These are phyloP conservation scores for Lithobates sylvaticus DNA, from an alignment of 2,797 vertebrate species.

Conservation along the genomic window DNA sequence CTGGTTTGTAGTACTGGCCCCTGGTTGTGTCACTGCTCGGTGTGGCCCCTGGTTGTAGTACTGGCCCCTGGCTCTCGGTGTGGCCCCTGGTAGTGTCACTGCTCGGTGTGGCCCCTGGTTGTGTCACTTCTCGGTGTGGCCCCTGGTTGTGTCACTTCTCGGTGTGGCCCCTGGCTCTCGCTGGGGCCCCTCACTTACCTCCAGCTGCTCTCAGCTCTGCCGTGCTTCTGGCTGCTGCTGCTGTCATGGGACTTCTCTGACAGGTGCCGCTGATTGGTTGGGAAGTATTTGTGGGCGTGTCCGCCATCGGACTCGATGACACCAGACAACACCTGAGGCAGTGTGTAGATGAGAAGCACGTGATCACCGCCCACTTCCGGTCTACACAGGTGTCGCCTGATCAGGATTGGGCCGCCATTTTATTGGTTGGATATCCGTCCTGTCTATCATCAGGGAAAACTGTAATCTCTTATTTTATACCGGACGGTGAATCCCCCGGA, in stretches of 20 bases:
- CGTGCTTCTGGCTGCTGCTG: not conserved
- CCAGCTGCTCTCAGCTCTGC: not conserved
- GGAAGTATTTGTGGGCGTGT: not conserved
- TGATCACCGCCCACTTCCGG: not conserved
- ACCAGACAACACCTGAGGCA: constrained; percentile 6
- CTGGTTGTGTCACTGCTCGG: too few relatives aligned
- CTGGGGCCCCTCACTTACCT: not conserved
- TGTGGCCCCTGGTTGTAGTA: too few relatives aligned
- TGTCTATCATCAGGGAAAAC: too few relatives aligned
- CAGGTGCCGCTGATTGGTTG: not conserved
- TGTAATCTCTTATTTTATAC: too few relatives aligned
- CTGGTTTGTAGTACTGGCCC: too few relatives aligned
- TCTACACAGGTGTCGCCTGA: not conserved
- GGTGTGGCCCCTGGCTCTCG: too few relatives aligned
- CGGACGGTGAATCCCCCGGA: too few relatives aligned
- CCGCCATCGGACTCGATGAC: not conserved
- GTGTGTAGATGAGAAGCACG: not conserved
- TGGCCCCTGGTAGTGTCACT: too few relatives aligned
- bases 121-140: too few relatives aligned
- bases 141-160: too few relatives aligned
- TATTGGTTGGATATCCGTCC: not conserved
- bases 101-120: too few relatives aligned
- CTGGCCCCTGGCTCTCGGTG: too few relatives aligned
- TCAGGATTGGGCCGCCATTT: not conserved
- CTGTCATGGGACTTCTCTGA: not conserved